Evolutionary conservation across 2,797 vertebrate species (phyloP), one percentile per base, ranked within the genome.

Genomic region (Pseudochirops corinnae): DNA sequence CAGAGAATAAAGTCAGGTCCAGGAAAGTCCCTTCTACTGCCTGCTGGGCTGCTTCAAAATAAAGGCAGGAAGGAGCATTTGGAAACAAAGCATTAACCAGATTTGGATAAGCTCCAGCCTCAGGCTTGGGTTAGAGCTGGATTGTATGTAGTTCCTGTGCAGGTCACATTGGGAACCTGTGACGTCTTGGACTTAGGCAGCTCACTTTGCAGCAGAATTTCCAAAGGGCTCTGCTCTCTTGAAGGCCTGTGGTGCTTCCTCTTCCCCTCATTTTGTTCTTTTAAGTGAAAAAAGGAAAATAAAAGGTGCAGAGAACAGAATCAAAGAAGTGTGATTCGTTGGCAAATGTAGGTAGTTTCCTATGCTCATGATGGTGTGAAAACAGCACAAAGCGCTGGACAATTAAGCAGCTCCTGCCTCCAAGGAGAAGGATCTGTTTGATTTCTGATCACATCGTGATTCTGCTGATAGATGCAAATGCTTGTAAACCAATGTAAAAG

Each of bases 371-470:
- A 5, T 67, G 58, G 62, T 74, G 5, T 74, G 62, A 74, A n/a
- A 5, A 74, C 62, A 74, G 9, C 67, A 39, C 33, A 21, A 0
- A 39, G n/a, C 67, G 9, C 16, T 39, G 67, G n/a, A 74, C 18
- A 39, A 5, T 39, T 39, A 18, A 2, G 67, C 67, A 39, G 6
- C 33, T 18, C 14, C 67, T 46, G 91, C 58, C 95, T 96, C 94
- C 95, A 55, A 96, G 90, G 55, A 33, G 33, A 95, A 74, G 82
- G 82, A 52, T 94, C 55, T 56, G 46, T 74, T 95, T 95, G 55
- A 46, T 93, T 95, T 60, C 26, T 60, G 58, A 58, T 94, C 39
- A 87, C 67, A 60, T 28, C 9, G 58, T 92, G 92, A 67, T 67
- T 39, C 56, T 58, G 2, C 92, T 56, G 90, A 91, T 55, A 55